Conservation (phyloP, 1,140 invertebrate species). For the Scylla paramamosain region DNA sequence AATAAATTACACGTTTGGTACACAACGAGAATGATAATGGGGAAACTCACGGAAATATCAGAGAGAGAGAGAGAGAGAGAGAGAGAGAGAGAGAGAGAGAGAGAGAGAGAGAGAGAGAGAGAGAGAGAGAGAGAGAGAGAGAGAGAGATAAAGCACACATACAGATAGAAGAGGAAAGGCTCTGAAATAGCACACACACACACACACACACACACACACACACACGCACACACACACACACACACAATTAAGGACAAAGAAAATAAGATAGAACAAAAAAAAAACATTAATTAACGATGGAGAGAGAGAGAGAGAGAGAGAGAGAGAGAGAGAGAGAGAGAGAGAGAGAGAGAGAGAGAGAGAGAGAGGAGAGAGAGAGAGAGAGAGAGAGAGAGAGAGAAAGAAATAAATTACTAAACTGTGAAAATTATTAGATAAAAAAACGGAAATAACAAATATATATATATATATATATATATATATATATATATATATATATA, state of each 20-base stretch:
- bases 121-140: conserved; percentile 35
- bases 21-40: no score
- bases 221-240: background rate
- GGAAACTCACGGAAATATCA: no score
- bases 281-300: no score
- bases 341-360: conserved; percentile 35
- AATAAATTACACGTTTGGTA: no score
- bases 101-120: conserved; percentile 46
- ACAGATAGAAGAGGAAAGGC: no score
- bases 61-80: conserved; percentile 33
- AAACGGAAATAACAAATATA: no score
- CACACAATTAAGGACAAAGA: background rate
- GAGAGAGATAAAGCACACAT: no score
- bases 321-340: conserved; percentile 35
- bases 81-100: conserved; percentile 55
- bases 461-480: no score
- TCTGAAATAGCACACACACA: no score
- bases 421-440: no score
- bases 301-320: conserved; percentile 40
- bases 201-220: background rate
- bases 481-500: no score
- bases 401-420: background rate
- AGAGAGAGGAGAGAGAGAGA: conserved; percentile 17
- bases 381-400: conserved; percentile 35
- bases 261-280: no score